Base-by-base conservation (phyloP, 2,797 vertebrate genomes). In the Scleropages formosus region DNA sequence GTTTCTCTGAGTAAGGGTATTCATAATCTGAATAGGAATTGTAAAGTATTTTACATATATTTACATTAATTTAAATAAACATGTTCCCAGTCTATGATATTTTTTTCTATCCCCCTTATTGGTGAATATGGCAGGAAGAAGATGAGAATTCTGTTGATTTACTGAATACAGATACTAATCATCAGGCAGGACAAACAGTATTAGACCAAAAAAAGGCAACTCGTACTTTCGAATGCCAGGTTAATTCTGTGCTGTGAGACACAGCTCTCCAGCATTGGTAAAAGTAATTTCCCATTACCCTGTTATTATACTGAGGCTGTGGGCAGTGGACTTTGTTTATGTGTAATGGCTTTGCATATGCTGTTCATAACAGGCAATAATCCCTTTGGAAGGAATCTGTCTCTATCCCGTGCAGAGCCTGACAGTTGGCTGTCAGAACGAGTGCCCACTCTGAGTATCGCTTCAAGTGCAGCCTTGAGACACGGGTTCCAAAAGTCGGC, bases 51-150 rank as follows among this genome's bases (percentile, higher is more conserved):
- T 63, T 62, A 73, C 60, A 49, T 73, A 62, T 46, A 74, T 74
- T 74, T 64, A 26, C 73, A 74, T 65, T 22, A 18, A 74, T 74
- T 20, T 74, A 24, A 64, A 74, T 64, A 53, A 65, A 65, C 44
- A 20, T 22, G 1, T 22, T 12, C 24, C 59, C 59, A 62, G 60
- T 74, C 60, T 15, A 13, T 60, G 31, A 39, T 70, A n/a, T 70
- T 4, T 56, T 70, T 70, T 2, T 61, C 26, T 26, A 53, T 70
- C 68, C 56, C 13, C 12, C 22, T 31, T 49, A 18, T 3, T 56
- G 51, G 22, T 69, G 46, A 44, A 11, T 24, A 69, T 22, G 20
- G 47, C 53, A 51, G 18, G 47, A n/a, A 47, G 67, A 15, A 47
- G 39, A 56, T 26, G 22, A 15, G 49, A 53, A 39, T 26, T 49